A percentile compares a stretch with the other conserved stretches of the same genome.
phyloP scores from a whole-genome alignment of 2,797 vertebrate species.

The Parotocinclus haroldoi region DNA sequence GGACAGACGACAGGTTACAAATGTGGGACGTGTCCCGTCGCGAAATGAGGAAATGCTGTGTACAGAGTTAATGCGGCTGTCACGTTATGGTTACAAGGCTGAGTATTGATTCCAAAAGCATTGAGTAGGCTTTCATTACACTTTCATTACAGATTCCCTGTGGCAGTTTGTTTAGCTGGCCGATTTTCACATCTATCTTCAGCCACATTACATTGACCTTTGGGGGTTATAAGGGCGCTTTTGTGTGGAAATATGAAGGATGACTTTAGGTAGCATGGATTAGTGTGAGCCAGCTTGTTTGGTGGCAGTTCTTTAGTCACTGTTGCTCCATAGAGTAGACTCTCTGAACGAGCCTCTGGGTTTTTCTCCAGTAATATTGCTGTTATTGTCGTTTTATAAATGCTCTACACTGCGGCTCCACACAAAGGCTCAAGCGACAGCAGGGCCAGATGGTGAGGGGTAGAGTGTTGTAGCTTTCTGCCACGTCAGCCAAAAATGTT shows the following conservation, averaged over 20 bases:
- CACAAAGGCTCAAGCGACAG: too few species aligned
- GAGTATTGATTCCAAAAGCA: slow-evolving; percentile 25
- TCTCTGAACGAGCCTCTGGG: too few species aligned
- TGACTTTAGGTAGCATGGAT: slow-evolving; percentile 19
- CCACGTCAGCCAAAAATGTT: too few species aligned
- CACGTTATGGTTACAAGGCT: not conserved
- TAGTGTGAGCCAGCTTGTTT: slow-evolving; percentile 4
- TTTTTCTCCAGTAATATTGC: too few species aligned
- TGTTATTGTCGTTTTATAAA: too few species aligned
- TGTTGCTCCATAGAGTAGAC: too few species aligned
- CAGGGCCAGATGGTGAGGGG: too few species aligned
- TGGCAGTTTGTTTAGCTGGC: slow-evolving; percentile 30
- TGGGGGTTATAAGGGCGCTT: not conserved
- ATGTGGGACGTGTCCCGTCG: not conserved
- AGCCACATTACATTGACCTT: not conserved
- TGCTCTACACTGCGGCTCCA: too few species aligned
- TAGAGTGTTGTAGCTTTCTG: too few species aligned
- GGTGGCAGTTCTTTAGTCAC: not conserved
- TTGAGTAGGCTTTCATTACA: slow-evolving; percentile 14
- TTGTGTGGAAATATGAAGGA: slow-evolving; percentile 34
- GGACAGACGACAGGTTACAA: slow-evolving; percentile 1
- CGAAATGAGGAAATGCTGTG: not conserved
- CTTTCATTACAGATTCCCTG: slow-evolving; percentile 29
- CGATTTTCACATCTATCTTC: slow-evolving; percentile 21
- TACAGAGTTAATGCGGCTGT: slow-evolving; percentile 1